Base-by-base conservation (phyloP, 2,113 vertebrate species). In the Ptyas mucosa region DNA sequence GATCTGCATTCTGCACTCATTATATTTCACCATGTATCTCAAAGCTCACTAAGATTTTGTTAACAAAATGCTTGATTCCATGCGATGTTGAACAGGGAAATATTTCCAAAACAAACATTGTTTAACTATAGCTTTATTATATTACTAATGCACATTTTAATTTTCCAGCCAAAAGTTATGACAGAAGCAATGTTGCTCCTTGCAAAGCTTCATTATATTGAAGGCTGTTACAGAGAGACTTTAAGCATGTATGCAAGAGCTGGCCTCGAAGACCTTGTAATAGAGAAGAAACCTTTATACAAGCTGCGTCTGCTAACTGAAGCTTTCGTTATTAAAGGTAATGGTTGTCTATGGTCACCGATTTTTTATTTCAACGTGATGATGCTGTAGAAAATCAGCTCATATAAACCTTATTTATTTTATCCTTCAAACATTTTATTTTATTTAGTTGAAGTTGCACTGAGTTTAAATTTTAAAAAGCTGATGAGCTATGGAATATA, bases 251-350 rank as follows among this genome's bases (percentile, higher is more conserved):
- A 99, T 23, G 99, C 98, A 1, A 98, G 97, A 94, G 98, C 98
- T 11, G 98, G 98, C 58, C 98, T 99, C 29, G 99, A 99, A 85
- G 98, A 99, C 92, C 96, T 99, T 75, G 98, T 98, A 0, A 93
- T 97, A 91, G 98, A 98, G 14, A 98, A 98, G 90, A 98, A 99
- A 94, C 99, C 98, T 0, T 96, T 98, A 90, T 99, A 99, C 92
- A 95, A 98, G 95, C 98, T 99, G 94, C 98, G 99, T n/a, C 97
- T 99, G 96, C 95, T 99, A 95, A 97, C 99, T 0, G 99, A 99
- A 97, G 99, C 99, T 1, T 99, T 99, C 0, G 98, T 99, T 94
- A 98, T 99, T 95, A 99, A 99, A 99, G 99, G 99, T 99, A 98
- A 96, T 88, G 18, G 15, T 12, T 2, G 0, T 1, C 0, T 39